Base-by-base conservation (phyloP, 1,140 invertebrate genomes). In the Drosophila ercepeae region DNA sequence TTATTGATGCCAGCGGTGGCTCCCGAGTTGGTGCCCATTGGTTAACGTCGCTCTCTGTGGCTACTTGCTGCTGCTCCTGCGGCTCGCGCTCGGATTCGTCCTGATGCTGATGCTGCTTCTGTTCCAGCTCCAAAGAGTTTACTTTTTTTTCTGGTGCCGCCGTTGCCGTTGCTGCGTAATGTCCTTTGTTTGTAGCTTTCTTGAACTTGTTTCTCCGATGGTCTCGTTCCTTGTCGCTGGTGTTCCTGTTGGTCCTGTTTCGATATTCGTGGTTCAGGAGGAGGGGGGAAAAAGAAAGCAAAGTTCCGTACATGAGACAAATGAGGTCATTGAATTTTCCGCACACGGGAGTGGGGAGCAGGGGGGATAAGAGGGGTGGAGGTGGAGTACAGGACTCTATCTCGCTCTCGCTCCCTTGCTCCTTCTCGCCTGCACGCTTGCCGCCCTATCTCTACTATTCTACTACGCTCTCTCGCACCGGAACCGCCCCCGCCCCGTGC, bases 1-100 rank as follows among this genome's bases (percentile, higher is more conserved):
- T 91, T 91, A 63, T 91, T 91, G 41, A 91, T 91, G 73, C 90
- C 90, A 73, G 90, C 90, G 58, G 90, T 90, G 70, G 90, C 90
- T 89, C 90, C 90, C 64, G 90, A 91, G 89, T 91, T 91, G 73
- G 90, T 91, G 77, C 90, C 90, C 90, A 91, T 91, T 91, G 89
- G 89, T 76, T 88, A 50, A 44, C 73, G 51, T 79, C 54, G 50
- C 41, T 55, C 53, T 67, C 29, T 60, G 49, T 63, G 55, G 44
- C 29, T 54, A 54, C 53, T 55, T 61, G 34, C 41, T 71, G 51
- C 44, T 64, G 34, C 51, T 57, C 36, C 34, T 50, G 16, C n/a
- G 42, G 45, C 19, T 50, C 18, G 16, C 29, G 65, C 67, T 65
- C 42, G 36, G 14, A 6, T 14, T 13, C 36, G 13, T 13, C 3